Conservation (phyloP, 2,888 invertebrate genomes). For the Aporophyla nigra region DNA sequence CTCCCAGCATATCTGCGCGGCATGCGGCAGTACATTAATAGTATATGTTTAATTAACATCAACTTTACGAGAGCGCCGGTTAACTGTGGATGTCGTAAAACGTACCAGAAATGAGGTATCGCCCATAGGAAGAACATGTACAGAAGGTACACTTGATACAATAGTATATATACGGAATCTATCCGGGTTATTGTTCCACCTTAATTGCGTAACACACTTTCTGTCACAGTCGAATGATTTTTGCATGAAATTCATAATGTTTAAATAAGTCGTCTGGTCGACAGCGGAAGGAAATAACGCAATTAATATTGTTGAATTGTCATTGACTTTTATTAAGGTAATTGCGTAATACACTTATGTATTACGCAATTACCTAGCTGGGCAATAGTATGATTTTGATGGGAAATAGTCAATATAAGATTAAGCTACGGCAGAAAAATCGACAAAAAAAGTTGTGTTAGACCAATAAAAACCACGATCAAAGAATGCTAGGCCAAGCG, state of each 20-base stretch:
- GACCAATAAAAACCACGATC: not conserved
- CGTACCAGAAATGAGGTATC: constrained; percentile 58
- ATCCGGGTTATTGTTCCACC: not conserved
- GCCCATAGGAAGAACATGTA: fast-evolving
- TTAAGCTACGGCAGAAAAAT: not conserved
- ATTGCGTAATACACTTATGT: too few species aligned
- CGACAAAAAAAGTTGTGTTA: not conserved
- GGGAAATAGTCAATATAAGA: not conserved
- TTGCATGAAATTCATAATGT: too few species aligned
- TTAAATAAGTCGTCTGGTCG: too few species aligned
- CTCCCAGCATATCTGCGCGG: constrained; percentile 13
- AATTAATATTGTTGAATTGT: too few species aligned
- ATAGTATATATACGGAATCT: not conserved
- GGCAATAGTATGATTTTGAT: not conserved
- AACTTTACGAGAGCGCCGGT: constrained; percentile 62
- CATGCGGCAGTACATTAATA: constrained; percentile 51
- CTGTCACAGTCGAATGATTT: too few species aligned
- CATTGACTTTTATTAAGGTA: not conserved
- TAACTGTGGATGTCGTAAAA: constrained; percentile 59
- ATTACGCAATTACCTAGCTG: not conserved
- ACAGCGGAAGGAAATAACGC: too few species aligned
- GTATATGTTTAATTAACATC: constrained; percentile 69
- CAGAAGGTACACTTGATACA: constrained; percentile 21
- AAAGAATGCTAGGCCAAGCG: not conserved
- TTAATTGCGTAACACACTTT: too few species aligned